These are phyloP conservation scores for Drosophila fungiperda DNA, from an alignment of 2,888 invertebrate genomes.

Conservation along the genomic window DNA sequence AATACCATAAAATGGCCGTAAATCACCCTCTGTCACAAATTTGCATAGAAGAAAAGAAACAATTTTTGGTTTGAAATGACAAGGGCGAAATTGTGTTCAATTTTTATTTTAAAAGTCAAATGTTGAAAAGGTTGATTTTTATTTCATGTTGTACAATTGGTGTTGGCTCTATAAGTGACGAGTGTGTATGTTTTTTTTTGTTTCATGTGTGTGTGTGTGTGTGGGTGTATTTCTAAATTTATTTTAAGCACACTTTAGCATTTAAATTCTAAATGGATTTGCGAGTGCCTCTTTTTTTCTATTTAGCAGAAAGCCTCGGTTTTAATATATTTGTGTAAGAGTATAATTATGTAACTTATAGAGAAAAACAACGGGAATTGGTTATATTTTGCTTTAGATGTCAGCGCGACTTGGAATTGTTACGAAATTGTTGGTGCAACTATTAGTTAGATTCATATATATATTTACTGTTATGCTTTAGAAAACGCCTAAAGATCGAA, in stretches of 20 bases:
- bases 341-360: slow-evolving; percentile 21
- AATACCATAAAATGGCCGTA: slow-evolving; percentile 26
- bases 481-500: slow-evolving; percentile 49
- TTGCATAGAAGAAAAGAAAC: not conserved
- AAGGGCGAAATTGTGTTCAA: slow-evolving; percentile 48
- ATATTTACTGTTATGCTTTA: slow-evolving; percentile 20
- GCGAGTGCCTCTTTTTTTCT: slow-evolving; percentile 25
- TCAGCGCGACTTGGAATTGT: slow-evolving; percentile 65
- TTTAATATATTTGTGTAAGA: slow-evolving; percentile 8
- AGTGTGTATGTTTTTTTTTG: slow-evolving; percentile 3
- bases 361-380: slow-evolving; percentile 35
- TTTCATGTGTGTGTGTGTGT: not conserved
- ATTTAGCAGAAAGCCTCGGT: slow-evolving; percentile 53
- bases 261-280: slow-evolving; percentile 44
- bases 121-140: slow-evolving; percentile 19
- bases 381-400: slow-evolving; percentile 26
- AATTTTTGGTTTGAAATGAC: slow-evolving; percentile 18
- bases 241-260: slow-evolving; percentile 59
- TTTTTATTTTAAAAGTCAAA: slow-evolving; percentile 57
- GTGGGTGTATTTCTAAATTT: slow-evolving; percentile 41
- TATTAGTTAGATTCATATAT: slow-evolving; percentile 22
- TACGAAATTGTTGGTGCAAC: slow-evolving; percentile 63
- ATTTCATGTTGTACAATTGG: slow-evolving; percentile 49
- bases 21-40: slow-evolving; percentile 16
- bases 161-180: slow-evolving; percentile 20